Evolutionary conservation across 2,888 invertebrate genomes (phyloP).

Genomic region (Anthrax anthrax): DNA sequence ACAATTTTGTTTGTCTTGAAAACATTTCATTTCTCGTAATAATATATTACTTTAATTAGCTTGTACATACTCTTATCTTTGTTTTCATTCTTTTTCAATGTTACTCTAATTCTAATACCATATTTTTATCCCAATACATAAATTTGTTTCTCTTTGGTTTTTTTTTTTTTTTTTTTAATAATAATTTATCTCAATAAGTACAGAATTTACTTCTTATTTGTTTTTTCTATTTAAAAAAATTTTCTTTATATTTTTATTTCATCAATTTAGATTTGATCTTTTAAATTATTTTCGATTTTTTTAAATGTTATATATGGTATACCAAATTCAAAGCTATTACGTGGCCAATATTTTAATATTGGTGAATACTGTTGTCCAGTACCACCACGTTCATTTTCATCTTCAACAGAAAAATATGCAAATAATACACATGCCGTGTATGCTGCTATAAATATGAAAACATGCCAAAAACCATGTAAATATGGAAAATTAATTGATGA

Average conservation of each 20-base stretch:
- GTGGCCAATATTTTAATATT: conserved; percentile 60
- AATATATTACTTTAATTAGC: too few species aligned
- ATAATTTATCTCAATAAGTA: too few species aligned
- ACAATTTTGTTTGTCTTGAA: too few species aligned
- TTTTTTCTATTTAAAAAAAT: not conserved
- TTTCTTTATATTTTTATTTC: not conserved
- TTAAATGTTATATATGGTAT: conserved; percentile 59
- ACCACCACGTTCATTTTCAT: conserved; percentile 53
- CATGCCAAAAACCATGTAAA: conserved; percentile 70
- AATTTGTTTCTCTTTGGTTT: too few species aligned
- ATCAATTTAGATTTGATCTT: conserved; percentile 4
- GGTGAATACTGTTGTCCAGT: conserved; percentile 37
- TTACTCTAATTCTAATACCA: too few species aligned
- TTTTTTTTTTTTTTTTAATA: too few species aligned
- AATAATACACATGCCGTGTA: conserved; percentile 64
- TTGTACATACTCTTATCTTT: too few species aligned
- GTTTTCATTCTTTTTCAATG: too few species aligned
- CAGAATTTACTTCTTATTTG: not conserved
- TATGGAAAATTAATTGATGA: conserved; percentile 64
- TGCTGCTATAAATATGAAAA: conserved; percentile 64
- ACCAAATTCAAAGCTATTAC: conserved; percentile 61
- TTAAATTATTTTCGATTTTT: conserved; percentile 21
- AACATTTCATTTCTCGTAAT: too few species aligned
- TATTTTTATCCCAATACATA: too few species aligned
- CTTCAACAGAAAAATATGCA: conserved; percentile 62